These are phyloP conservation scores for Malaclemys terrapin DNA, from an alignment of 2,113 vertebrate species.

Conservation along the genomic window DNA sequence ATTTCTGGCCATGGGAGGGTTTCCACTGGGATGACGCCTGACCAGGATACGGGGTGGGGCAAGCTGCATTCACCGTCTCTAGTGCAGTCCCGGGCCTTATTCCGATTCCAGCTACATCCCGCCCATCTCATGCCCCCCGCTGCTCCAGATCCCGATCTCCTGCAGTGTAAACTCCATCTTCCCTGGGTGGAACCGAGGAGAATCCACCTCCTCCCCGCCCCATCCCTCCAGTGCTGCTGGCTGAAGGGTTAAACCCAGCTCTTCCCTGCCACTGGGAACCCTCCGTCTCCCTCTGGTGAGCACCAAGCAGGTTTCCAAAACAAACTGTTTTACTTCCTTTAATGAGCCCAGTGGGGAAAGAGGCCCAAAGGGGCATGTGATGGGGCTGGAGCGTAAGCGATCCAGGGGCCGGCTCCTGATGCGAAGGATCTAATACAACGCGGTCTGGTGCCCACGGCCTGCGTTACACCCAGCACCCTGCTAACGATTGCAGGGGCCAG, in stretches of 20 bases:
- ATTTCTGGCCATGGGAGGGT: background rate
- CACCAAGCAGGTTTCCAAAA: slow-evolving; percentile 3
- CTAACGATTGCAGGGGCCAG: background rate
- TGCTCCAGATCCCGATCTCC: background rate
- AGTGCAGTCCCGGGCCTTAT: background rate
- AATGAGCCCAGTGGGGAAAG: background rate
- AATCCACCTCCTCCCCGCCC: background rate
- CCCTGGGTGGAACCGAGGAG: background rate
- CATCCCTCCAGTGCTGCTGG: background rate
- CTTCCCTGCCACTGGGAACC: background rate
- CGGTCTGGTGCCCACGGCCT: rapidly evolving
- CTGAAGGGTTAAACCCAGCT: background rate
- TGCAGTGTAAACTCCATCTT: background rate
- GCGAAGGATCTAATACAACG: background rate
- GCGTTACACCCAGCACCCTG: background rate
- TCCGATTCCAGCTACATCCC: background rate
- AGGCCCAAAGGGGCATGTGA: background rate
- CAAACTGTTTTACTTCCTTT: background rate
- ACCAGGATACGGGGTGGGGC: background rate
- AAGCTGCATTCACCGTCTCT: background rate
- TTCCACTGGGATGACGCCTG: background rate
- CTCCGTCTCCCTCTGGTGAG: background rate
- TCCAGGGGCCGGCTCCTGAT: background rate
- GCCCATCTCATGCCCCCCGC: background rate
- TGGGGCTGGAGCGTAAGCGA: background rate